Percentiles rank a stretch among this genome's conserved stretches.
Evolutionary conservation across 2,888 invertebrate genomes (phyloP).

Genomic region (Andrena flavipes): DNA sequence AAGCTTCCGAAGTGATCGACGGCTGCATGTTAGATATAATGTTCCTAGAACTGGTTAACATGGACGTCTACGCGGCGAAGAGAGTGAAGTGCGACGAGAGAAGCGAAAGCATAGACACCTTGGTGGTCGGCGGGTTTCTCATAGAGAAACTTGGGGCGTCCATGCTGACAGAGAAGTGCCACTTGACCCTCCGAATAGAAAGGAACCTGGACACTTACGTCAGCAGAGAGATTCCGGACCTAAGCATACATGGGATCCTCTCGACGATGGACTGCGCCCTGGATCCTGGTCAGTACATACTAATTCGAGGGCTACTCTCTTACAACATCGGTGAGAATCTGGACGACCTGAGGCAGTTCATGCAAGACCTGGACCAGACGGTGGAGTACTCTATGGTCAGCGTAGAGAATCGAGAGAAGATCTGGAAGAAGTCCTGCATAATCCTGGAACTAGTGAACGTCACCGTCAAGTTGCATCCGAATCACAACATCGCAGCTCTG

Average conservation of each 20-base stretch:
- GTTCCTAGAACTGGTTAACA: conserved; percentile 90
- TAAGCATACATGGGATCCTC: conserved; percentile 93
- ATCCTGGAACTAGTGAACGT: conserved; percentile 95
- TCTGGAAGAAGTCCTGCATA: conserved; percentile 93
- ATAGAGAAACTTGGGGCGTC: conserved; percentile 88
- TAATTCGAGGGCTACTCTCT: conserved; percentile 93
- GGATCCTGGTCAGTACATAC: conserved; percentile 93
- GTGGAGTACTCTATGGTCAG: conserved; percentile 66
- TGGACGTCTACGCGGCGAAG: conserved; percentile 90
- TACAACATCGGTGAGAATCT: conserved; percentile 96
- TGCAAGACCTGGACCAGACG: conserved; percentile 76
- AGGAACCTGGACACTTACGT: conserved; percentile 90
- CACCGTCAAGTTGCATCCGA: conserved; percentile 89
- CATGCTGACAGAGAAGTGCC: conserved; percentile 93
- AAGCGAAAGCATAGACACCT: conserved; percentile 69
- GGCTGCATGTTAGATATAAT: conserved; percentile 91
- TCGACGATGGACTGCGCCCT: conserved; percentile 93
- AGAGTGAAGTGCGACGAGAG: conserved; percentile 77
- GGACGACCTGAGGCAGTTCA: conserved; percentile 87
- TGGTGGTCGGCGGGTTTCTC: conserved; percentile 85
- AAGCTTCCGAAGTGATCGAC: conserved; percentile 87
- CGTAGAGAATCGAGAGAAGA: conserved; percentile 81
- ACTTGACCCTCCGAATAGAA: conserved; percentile 92
- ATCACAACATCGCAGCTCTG: conserved; percentile 87
- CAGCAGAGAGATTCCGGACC: conserved; percentile 88